Percentiles rank a stretch among this genome's conserved stretches.
Evolutionary conservation across 2,888 invertebrate genomes (phyloP).

Genomic region (Campoplex capitator): DNA sequence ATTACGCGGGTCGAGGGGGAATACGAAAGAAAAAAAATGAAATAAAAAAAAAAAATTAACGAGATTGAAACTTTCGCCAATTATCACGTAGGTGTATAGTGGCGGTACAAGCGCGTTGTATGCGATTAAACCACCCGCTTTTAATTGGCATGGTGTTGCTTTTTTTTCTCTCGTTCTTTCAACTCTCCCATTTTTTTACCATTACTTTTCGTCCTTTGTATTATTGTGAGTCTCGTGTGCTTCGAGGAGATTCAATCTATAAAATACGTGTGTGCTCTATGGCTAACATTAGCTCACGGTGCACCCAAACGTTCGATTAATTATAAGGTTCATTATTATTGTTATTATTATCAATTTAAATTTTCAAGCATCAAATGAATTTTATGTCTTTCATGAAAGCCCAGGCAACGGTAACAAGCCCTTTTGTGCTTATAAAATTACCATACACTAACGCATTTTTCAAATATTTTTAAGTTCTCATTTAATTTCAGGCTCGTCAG

Average conservation of each 20-base stretch:
- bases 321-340: constrained; percentile 23
- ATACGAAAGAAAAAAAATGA: neutral
- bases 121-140: constrained; percentile 62
- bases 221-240: constrained; percentile 42
- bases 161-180: constrained; percentile 8
- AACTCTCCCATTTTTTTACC: constrained; percentile 11
- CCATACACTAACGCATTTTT: neutral
- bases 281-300: constrained; percentile 31
- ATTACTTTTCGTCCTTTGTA: constrained; percentile 31
- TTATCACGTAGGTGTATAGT: constrained; percentile 61
- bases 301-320: constrained; percentile 28
- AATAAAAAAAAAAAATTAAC: constrained; percentile 53
- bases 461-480: neutral
- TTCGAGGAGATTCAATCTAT: constrained; percentile 36
- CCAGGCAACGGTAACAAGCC: neutral
- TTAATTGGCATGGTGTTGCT: constrained; percentile 60
- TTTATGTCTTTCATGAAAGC: neutral
- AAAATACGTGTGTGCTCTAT: constrained; percentile 17
- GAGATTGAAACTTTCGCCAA: constrained; percentile 69
- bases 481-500: neutral
- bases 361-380: constrained; percentile 22
- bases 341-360: neutral
- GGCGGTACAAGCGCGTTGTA: constrained; percentile 40
- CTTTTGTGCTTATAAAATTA: neutral
- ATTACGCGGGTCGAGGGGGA: constrained; percentile 58